Evolutionary conservation across 2,888 invertebrate species (phyloP).

Genomic region (Tenthredo livida): DNA sequence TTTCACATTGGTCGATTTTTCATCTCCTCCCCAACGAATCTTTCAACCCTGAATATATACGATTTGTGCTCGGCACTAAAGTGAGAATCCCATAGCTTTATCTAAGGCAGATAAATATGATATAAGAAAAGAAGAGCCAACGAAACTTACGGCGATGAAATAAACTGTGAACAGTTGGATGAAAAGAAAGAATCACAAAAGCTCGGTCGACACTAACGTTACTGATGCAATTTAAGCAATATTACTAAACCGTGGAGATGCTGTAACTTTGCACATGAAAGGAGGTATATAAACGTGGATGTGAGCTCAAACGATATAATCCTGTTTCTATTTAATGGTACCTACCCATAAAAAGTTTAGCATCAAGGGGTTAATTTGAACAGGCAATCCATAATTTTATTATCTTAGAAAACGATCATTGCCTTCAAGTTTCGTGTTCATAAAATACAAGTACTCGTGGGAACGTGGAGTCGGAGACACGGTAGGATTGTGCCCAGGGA

Average conservation of each 20-base stretch:
- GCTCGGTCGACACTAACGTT: not conserved
- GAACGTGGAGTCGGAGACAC: not conserved
- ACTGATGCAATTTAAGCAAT: not conserved
- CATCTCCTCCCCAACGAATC: not conserved
- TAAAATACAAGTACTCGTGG: not conserved
- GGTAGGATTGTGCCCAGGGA: not conserved
- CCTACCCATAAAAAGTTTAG: constrained; percentile 16
- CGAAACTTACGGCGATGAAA: not conserved
- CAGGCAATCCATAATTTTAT: not conserved
- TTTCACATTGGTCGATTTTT: not conserved
- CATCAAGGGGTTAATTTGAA: constrained; percentile 5
- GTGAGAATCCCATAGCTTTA: not conserved
- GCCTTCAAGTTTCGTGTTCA: not conserved
- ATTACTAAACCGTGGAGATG: not conserved
- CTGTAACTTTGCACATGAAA: not conserved
- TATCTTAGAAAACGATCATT: not conserved
- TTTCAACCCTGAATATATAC: not conserved
- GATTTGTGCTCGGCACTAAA: not conserved
- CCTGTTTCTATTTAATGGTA: not conserved
- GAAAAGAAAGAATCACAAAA: not conserved
- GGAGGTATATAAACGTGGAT: not conserved
- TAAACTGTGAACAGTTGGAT: not conserved
- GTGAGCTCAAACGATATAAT: not conserved
- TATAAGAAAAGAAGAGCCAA: not conserved
- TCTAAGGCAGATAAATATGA: not conserved